Evolutionary conservation across 2,113 vertebrate species (phyloP), one percentile per base, ranked within the genome.

Genomic region (Drymodes brunneopygia): DNA sequence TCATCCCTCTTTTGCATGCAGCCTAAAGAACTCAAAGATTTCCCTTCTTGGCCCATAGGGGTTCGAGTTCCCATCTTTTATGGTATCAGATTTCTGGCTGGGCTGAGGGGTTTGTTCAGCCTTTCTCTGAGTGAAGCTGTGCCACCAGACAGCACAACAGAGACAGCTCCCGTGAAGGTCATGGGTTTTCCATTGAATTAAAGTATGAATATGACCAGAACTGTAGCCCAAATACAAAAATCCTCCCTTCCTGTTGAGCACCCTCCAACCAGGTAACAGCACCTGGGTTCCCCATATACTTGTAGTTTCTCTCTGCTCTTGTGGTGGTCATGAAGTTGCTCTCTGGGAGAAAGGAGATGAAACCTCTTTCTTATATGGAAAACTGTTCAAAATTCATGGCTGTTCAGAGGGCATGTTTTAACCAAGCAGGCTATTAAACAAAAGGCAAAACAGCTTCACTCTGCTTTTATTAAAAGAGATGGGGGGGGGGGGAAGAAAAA

Each of bases 111-210:
- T 44, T 90, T 86, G 9, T n/a, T 65, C 47, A 69, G 17, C 25
- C 35, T 57, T 86, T 65, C 58, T 53, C 20, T 35, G 17, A 44
- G 25, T 62, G 56, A 61, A 88, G 47, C 51, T 70, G 12, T 5
- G 11, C 65, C 65, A 45, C 29, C 21, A 35, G 22, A 21, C 81
- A 94, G 58, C 38, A 24, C 25, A 67, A 10, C 17, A 48, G 36
- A 35, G 35, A 44, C 24, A 79, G 61, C 20, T 81, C 56, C 56
- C 40, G 33, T 0, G 0, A 3, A 24, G 19, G 9, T 15, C 29
- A 21, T 15, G 21, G 35, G 38, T 64, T 69, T 75, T 38, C 29
- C 36, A 23, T 8, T 28, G 33, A 51, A 67, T 12, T 8, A 7
- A 62, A 28, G 36, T 21, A 28, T 6, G 17, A 73, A 47, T 7